Conservation (phyloP, 2,797 vertebrate species). For the Cuculus canorus region DNA sequence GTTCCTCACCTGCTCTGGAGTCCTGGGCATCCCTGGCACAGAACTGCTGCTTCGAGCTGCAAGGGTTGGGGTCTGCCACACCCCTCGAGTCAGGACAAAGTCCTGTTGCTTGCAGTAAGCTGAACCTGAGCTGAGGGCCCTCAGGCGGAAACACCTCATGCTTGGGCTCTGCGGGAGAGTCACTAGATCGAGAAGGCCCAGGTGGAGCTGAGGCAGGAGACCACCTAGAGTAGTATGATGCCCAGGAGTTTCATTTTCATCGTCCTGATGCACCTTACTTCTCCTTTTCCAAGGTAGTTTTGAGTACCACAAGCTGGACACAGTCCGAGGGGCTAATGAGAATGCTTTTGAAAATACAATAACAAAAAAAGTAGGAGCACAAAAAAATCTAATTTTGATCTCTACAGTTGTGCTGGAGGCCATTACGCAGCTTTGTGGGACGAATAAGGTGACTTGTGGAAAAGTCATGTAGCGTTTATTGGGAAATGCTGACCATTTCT, state of each 20-base stretch:
- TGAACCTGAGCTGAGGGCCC: background rate
- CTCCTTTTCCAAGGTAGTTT: background rate
- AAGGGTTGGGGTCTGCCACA: accelerated
- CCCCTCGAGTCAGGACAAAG: background rate
- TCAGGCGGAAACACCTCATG: background rate
- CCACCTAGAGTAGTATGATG: background rate
- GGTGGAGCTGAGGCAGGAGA: background rate
- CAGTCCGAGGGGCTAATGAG: background rate
- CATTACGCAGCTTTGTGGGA: background rate
- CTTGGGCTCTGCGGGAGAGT: background rate
- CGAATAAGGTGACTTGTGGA: background rate
- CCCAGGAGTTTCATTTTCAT: background rate
- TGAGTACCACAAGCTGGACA: background rate
- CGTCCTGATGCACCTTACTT: background rate
- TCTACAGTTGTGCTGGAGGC: background rate
- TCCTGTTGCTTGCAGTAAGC: background rate
- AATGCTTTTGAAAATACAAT: background rate
- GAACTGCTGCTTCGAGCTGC: background rate
- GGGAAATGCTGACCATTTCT: background rate
- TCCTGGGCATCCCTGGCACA: background rate
- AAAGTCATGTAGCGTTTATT: background rate
- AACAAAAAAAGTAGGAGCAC: background rate
- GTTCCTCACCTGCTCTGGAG: background rate
- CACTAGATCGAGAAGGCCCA: background rate
- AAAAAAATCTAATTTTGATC: background rate